Percentiles rank a stretch among this genome's conserved stretches.
phyloP scores from a whole-genome alignment of 2,888 invertebrate genomes.

The Leptinotarsa tumamoca region DNA sequence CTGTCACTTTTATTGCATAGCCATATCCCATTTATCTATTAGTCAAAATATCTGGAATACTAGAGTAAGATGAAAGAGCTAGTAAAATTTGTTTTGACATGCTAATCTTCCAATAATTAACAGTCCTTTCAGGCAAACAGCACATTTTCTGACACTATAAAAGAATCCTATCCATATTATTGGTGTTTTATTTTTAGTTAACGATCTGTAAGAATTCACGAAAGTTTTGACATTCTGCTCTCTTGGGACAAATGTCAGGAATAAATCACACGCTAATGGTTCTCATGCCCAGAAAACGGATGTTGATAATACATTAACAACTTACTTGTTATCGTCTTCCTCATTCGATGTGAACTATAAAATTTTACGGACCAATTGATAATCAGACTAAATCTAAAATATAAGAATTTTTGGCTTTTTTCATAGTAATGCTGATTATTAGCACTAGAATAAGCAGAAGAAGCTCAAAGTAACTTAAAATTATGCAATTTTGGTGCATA shows the following conservation, averaged over 20 bases:
- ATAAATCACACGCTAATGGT: conserved; percentile 51
- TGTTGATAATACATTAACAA: conserved; percentile 49
- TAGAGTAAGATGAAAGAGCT: conserved; percentile 34
- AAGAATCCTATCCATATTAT: conserved; percentile 26
- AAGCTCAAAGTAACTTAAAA: no score
- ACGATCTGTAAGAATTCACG: conserved; percentile 44
- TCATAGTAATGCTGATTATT: no score
- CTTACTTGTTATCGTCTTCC: conserved; percentile 28
- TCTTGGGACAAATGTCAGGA: conserved; percentile 54
- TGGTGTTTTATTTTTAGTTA: conserved; percentile 46
- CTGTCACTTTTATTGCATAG: not conserved
- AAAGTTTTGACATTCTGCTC: conserved; percentile 51
- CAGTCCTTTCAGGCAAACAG: conserved; percentile 38
- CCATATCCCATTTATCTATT: conserved; percentile 10
- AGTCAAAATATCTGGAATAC: conserved; percentile 18
- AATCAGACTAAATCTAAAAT: not conserved
- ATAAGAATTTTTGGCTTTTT: no score
- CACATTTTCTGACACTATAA: conserved; percentile 29
- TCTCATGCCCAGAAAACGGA: conserved; percentile 50
- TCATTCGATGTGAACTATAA: conserved; percentile 14
- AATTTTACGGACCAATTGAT: conserved; percentile 3
- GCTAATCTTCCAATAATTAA: conserved; percentile 38
- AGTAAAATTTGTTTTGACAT: conserved; percentile 37
- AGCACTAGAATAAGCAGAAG: no score
- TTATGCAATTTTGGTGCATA: no score